Evolutionary conservation across 2,113 vertebrate species (phyloP).

Genomic region (Amia ocellicauda): DNA sequence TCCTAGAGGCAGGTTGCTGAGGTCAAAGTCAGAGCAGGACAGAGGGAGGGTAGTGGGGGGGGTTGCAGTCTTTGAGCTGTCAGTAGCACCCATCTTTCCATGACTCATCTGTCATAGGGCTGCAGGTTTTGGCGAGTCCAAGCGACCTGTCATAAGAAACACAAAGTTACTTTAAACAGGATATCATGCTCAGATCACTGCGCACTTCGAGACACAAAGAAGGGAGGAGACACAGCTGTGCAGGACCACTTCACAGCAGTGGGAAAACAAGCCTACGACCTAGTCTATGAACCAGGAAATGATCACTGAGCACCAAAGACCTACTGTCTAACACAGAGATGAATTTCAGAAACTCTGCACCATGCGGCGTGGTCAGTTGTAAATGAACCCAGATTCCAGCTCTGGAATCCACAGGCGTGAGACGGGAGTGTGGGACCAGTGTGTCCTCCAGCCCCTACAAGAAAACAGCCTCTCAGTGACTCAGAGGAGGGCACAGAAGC

Average conservation of each 20-base stretch:
- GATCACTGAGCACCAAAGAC: not conserved
- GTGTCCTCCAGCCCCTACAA: not conserved
- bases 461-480: not conserved
- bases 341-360: not conserved
- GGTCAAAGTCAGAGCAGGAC: no score
- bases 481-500: not conserved
- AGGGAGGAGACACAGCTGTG: no score
- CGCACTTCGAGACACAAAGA: no score
- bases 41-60: not conserved
- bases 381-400: not conserved
- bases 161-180: no score
- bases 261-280: not conserved
- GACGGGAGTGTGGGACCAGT: not conserved
- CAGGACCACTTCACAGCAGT: no score
- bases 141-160: slow-evolving; percentile 59
- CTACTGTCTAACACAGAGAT: no score
- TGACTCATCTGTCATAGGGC: slow-evolving; percentile 65
- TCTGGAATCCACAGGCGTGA: not conserved
- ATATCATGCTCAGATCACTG: no score
- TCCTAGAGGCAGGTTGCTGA: slow-evolving; percentile 20
- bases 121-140: slow-evolving; percentile 61
- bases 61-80: slow-evolving; percentile 19
- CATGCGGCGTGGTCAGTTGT: not conserved
- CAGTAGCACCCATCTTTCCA: slow-evolving; percentile 92
- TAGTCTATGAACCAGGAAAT: not conserved